Base-by-base conservation (phyloP, 2,888 invertebrate genomes). In the Eristalinus sepulchralis region DNA sequence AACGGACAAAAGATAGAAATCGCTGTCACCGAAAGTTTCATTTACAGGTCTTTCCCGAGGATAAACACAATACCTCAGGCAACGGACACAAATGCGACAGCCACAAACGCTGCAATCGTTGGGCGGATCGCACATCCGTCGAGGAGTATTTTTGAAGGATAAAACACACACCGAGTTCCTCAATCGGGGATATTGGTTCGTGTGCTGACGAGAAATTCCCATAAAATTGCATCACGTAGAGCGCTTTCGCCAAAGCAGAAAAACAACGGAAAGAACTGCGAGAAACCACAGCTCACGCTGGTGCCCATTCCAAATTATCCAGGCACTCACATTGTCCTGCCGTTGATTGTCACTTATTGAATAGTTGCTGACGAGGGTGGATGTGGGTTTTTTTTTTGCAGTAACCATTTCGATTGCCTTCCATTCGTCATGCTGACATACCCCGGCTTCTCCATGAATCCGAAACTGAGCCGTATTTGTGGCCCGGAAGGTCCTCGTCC, bases 271-370 rank as follows among this genome's bases (percentile, higher is more conserved):
- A 17, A 64, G 24, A 66, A 75, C 27, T 33, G 22, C 2, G 63
- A 34, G 24, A 27, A 66, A 85, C 47, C 47, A 17, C 47, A 47
- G 66, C 33, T 63, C 72, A 68, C 81, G 85, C 73, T 85, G 81
- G 81, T 81, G 77, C 85, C 75, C 62, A 73, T 53, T 57, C 78
- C 70, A 71, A 78, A 86, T 82, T 86, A 86, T 86, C 78, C 86
- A 86, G 70, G 66, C 78, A 82, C 78, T 86, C 86, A 86, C 72
- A 77, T 82, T 73, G 78, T 78, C 78, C 70, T 86, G 73, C 39
- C 75, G 78, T 82, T 82, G 82, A 86, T 86, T 86, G 86, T 86
- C 82, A 85, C 86, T 86, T 86, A 86, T 86, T 86, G 86, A 86
- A 86, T 86, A 86, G 82, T 82, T 82, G 82, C 86, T 86, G 86